Percentiles rank a stretch among this genome's conserved stretches.
Conservation (phyloP, 2,888 invertebrate genomes). For the Pammene aurita region DNA sequence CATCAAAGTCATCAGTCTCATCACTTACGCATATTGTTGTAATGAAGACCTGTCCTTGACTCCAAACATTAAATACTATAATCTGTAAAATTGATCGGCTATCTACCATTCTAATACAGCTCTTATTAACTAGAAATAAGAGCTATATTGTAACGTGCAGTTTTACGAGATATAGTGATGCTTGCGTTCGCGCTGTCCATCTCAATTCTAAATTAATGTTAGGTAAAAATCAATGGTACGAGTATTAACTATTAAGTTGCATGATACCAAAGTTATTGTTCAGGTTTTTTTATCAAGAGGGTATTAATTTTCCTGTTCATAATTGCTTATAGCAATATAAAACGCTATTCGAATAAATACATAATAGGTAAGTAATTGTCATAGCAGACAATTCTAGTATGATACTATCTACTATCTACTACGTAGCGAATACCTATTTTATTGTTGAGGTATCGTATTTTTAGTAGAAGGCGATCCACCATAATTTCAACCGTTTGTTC, state of each 20-base stretch:
- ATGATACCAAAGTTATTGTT: background rate
- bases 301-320: no score
- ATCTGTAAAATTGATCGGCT: background rate
- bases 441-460: no score
- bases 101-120: background rate
- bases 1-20: background rate
- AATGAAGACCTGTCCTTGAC: slow-evolving; percentile 1
- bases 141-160: background rate
- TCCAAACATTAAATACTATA: slow-evolving; percentile 7
- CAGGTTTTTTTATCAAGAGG: no score
- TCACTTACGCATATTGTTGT: slow-evolving; percentile 7
- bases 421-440: no score
- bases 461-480: no score
- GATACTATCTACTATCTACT: no score
- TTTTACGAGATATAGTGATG: background rate
- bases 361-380: no score
- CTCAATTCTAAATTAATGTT: slow-evolving; percentile 14
- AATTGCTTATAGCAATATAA: no score
- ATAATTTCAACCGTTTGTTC: no score
- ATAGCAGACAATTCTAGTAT: no score
- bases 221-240: background rate
- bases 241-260: no score
- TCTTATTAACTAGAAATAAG: background rate
- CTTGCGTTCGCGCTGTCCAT: background rate
- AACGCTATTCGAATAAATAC: no score